Evolutionary conservation across 2,113 vertebrate genomes (phyloP), one percentile per base, ranked within the genome.

Genomic region (Scatophagus argus): DNA sequence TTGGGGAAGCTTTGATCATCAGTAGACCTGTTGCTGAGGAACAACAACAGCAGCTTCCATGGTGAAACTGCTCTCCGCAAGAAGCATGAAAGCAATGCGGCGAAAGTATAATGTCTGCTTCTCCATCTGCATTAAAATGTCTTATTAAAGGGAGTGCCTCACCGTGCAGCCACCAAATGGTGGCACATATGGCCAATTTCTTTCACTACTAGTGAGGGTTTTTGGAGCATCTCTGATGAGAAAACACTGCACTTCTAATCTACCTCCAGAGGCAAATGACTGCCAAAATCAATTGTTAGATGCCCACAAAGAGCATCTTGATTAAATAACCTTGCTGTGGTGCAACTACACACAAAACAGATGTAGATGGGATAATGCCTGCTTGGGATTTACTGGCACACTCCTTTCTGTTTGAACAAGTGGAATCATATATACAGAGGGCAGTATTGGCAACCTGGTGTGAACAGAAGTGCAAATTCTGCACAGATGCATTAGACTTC

Each of bases 11-110:
- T 69, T 55, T 66, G 46, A 79, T 70, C 67, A 52, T 60, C 55
- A 68, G 65, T 49, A 16, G 62, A 79, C 34, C 16, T 46, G 60
- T 54, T 64, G 68, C 59, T 0, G 81, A 41, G 77, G 25, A 90
- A 54, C 43, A 0, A 68, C 47, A 34, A 39, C 25, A 25, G 46
- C 38, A 49, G 67, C 52, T 56, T 29, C 49, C 0, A 12, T 6
- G 44, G 55, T n/a, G 16, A 44, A 32, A 3, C 52, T 9, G 1
- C 10, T 64, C 38, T 54, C 5, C 29, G 3, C 21, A 32, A 41
- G 36, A 19, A 31, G 43, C 17, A 31, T 1, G 36, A 74, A 23
- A 21, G 25, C 21, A 19, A 0, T 1, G 5, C 1, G 5, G 13
- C 6, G 1, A 10, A 39, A n/a, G 41, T 11, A 1, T 54, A 41